A percentile compares a stretch with the other conserved stretches of the same genome.
Evolutionary conservation across 2,113 vertebrate genomes (phyloP).

Genomic region (Brachirus orientalis): DNA sequence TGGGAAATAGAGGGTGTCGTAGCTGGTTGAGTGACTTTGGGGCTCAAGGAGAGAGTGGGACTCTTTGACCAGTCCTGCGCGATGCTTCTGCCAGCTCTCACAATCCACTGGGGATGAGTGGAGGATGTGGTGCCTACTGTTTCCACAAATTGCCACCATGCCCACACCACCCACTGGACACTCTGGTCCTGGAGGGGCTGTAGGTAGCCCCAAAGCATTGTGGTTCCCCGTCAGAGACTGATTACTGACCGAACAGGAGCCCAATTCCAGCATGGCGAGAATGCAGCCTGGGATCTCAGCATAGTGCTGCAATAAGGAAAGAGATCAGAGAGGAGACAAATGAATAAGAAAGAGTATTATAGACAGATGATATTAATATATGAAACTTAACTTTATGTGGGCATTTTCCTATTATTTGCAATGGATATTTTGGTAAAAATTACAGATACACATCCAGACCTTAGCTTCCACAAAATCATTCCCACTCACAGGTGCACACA

Average conservation of each 20-base stretch:
- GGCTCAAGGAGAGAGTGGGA: slow-evolving; percentile 84
- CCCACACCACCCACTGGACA: slow-evolving; percentile 63
- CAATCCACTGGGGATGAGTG: slow-evolving; percentile 79
- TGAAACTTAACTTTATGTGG: not conserved
- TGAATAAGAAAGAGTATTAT: not conserved
- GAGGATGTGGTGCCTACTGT: slow-evolving; percentile 77
- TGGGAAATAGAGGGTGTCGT: slow-evolving; percentile 82
- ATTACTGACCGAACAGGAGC: slow-evolving; percentile 83
- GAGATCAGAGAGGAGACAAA: slow-evolving; percentile 2
- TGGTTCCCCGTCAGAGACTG: slow-evolving; percentile 82
- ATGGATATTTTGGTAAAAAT: not conserved
- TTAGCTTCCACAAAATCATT: not conserved
- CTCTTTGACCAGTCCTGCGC: slow-evolving; percentile 74
- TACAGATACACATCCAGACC: not conserved
- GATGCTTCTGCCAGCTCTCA: slow-evolving; percentile 89
- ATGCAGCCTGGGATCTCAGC: slow-evolving; percentile 75
- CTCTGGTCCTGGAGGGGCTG: slow-evolving; percentile 21
- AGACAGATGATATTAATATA: not conserved
- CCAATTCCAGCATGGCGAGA: slow-evolving; percentile 88
- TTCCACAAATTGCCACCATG: slow-evolving; percentile 49
- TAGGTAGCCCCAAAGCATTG: slow-evolving; percentile 57
- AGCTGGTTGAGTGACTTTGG: slow-evolving; percentile 80
- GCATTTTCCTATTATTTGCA: too few relatives aligned
- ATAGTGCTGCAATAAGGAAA: slow-evolving; percentile 84
- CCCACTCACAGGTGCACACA: not conserved